Base-by-base conservation (phyloP, 2,797 vertebrate species). In the Dendrocincla tyrannina region DNA sequence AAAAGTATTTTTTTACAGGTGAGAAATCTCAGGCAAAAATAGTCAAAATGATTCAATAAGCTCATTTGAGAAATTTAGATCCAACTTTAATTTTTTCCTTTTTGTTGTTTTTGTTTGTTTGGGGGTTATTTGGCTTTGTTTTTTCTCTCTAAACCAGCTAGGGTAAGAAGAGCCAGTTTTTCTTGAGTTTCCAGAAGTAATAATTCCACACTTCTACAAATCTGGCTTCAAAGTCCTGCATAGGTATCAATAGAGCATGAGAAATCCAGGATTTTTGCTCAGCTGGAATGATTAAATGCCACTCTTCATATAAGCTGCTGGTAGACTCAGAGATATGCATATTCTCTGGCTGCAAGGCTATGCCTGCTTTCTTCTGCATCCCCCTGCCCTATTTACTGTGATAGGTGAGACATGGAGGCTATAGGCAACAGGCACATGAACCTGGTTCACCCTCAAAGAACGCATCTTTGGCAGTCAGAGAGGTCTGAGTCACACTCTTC, bases 41-140 rank as follows among this genome's bases (percentile, higher is more conserved):
- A 73, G 5, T 18, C 30, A 52, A 63, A 82, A 67, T n/a, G 0
- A 83, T 53, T 17, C 13, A 84, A 58, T 42, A 70, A 75, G 6
- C 3, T 85, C 11, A 60, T 9, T 42, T 60, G 16, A 82, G n/a
- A 47, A 6, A 86, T 58, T 83, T 74, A 56, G 37, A 23, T 28
- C 1, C 10, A 23, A 1, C 0, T 42, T 39, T 62, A 1, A 1
- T 27, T 50, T 3, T 2, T 39, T 55, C 11, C 2, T 30, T 50
- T 28, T 25, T 35, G 1, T 11, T 42, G 5, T 6, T 42, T 14
- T 68, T 32, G 1, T 5, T 50, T 39, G 5, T 23, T 50, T 62
- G 11, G 11, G 19, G 5, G 14, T 6, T n/a, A 5, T 25, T 72
- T n/a, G 17, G 8, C 5, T 46, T 67, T 46, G 4, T 1, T 15